Percentiles rank a stretch among this genome's conserved stretches.
These are phyloP conservation scores for Darevskia nairensis DNA, from an alignment of 2,797 vertebrate genomes.

Conservation along the genomic window DNA sequence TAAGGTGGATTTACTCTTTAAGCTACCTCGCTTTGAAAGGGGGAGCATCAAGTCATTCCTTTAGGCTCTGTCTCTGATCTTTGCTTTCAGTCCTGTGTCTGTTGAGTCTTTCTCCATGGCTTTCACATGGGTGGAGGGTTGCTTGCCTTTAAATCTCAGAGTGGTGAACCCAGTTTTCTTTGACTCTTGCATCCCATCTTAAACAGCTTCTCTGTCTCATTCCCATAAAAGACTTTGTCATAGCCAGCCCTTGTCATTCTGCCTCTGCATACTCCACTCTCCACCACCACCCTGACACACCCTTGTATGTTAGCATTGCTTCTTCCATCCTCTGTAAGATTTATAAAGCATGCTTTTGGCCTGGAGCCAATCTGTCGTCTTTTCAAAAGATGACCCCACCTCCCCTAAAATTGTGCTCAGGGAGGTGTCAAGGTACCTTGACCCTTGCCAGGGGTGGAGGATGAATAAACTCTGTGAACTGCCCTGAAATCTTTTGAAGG, in stretches of 20 bases:
- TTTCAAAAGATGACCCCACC: neutral
- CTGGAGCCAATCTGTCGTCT: slow-evolving; percentile 10
- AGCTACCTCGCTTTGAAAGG: slow-evolving; percentile 38
- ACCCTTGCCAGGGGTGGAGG: neutral
- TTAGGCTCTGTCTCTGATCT: slow-evolving; percentile 17
- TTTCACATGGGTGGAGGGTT: neutral
- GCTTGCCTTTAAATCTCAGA: neutral
- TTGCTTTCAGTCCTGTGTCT: slow-evolving; percentile 26
- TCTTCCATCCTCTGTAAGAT: slow-evolving; percentile 3
- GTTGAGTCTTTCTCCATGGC: neutral
- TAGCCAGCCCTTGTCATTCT: neutral
- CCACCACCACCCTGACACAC: neutral
- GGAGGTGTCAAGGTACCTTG: slow-evolving; percentile 21
- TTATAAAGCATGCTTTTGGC: slow-evolving; percentile 15
- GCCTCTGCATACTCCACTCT: neutral
- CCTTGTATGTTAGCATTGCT: slow-evolving; percentile 12
- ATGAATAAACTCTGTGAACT: neutral
- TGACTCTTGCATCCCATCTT: neutral
- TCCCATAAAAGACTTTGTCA: neutral
- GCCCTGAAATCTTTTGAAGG: neutral
- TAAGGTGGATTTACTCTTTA: slow-evolving; percentile 30
- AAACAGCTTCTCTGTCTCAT: neutral
- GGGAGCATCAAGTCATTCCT: neutral
- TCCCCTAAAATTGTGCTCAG: slow-evolving; percentile 17
- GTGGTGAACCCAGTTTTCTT: neutral